Evolutionary conservation across 2,888 invertebrate species (phyloP), one percentile per base, ranked within the genome.

Genomic region (Endotricha flammealis): DNA sequence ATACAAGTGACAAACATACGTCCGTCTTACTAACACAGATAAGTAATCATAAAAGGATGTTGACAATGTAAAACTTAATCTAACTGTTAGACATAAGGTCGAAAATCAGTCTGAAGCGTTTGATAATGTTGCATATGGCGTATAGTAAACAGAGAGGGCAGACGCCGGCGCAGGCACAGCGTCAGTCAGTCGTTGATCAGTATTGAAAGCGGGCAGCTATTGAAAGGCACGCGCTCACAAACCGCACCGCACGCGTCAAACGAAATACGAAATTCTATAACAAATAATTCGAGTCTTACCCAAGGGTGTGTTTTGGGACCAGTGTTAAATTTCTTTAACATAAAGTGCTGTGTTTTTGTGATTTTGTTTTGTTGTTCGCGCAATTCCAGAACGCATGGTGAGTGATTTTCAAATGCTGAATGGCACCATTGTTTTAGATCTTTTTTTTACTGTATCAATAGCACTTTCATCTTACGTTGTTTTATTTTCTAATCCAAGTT

Each of bases 1-100:
- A 83, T 80, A 69, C 65, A 67, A 72, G 78, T 74, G 78, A 83
- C 80, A 75, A 77, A 83, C 82, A 78, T 73, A 68, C 72, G 72
- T 71, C 65, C 66, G 73, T 68, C 67, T 80, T 72, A 81, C 82
- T 69, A 80, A 81, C 73, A 79, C 79, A 78, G 78, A 79, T 76
- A 80, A 73, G 64, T 50, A 49, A 47, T 41, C 41, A 48, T 44
- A 51, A 38, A 48, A 39, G 31, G 6, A 2, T 1, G 8, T 1
- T 2, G 8, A 4, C 39, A 44, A 44, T 5, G 2, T 1, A 71
- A 66, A 60, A 39, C 8, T 3, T 32, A 43, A 50, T 40, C 36
- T 58, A 46, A 0, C 0, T 0, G 0, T 1, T 0, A 0, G 0
- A 0, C 1, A 38, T 64, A 76, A 38, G 50, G 68, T 57, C 42